These are phyloP conservation scores for Plumapathes pennacea DNA, from an alignment of 92 coral and sea anemone genomes.

Conservation along the genomic window DNA sequence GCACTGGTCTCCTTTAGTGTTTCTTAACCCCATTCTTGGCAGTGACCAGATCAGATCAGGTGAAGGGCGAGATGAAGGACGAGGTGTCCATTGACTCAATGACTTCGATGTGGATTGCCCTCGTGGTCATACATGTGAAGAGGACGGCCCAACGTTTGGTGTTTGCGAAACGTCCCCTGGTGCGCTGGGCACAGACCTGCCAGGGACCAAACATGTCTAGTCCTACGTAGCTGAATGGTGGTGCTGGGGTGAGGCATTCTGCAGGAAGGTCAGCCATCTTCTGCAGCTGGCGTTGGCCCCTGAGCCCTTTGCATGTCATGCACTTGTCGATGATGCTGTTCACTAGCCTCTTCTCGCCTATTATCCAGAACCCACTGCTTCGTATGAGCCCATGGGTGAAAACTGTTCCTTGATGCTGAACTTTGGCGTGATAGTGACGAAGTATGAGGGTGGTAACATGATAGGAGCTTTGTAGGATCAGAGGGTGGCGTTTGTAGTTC, in stretches of 20 bases:
- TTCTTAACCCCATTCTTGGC: no score
- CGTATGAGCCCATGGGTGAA: constrained; percentile 15
- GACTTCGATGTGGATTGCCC: constrained; percentile 56
- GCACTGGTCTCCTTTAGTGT: no score
- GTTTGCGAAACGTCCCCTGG: constrained; percentile 20
- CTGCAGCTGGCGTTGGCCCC: background rate
- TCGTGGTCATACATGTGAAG: constrained; percentile 30
- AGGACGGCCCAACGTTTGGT: constrained; percentile 59
- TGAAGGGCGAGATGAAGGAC: no score
- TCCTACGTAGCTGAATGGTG: constrained; percentile 20
- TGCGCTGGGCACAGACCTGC: constrained; percentile 2
- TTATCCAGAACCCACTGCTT: constrained; percentile 15
- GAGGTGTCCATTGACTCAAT: no score
- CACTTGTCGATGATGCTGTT: constrained; percentile 14
- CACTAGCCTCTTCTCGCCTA: constrained; percentile 1
- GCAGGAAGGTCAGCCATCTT: constrained; percentile 14
- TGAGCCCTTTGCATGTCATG: constrained; percentile 10
- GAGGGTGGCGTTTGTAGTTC: background rate
- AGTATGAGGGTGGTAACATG: constrained; percentile 5
- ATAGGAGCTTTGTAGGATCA: constrained; percentile 13
- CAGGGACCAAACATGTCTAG: constrained; percentile 20
- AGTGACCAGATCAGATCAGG: no score
- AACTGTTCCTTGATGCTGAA: constrained; percentile 14
- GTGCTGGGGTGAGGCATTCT: constrained; percentile 21
- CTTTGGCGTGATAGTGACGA: background rate